Conservation (phyloP, 2,797 vertebrate species). For the Aeoliscus strigatus region DNA sequence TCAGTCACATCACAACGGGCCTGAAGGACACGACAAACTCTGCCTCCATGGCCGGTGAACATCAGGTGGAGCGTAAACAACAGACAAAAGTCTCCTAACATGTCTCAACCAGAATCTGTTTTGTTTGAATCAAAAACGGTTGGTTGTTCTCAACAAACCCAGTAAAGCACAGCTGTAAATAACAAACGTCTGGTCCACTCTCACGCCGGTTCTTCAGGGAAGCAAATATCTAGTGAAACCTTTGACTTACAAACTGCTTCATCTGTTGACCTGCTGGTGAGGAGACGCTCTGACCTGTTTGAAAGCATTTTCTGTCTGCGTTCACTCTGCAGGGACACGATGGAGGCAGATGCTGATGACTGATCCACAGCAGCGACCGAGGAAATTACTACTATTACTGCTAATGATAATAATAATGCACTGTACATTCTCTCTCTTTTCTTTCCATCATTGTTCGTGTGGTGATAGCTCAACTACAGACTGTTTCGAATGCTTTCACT, state of each 20-base stretch:
- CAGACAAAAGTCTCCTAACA: conserved; percentile 9
- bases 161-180: conserved; percentile 54
- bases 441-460: conserved; percentile 32
- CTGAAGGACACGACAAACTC: conserved; percentile 13
- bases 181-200: conserved; percentile 24
- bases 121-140: conserved; percentile 9
- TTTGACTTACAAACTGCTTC: too few species aligned
- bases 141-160: conserved; percentile 17
- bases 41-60: conserved; percentile 4
- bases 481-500: conserved; percentile 2
- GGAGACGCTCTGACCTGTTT: conserved; percentile 14
- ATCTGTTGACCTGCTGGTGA: conserved; percentile 12
- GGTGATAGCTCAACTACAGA: conserved; percentile 26
- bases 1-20: conserved; percentile 5
- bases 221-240: too few species aligned
- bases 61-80: conserved; percentile 17
- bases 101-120: conserved; percentile 15
- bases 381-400: conserved; percentile 39
- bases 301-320: conserved; percentile 15
- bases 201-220: conserved; percentile 13
- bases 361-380: conserved; percentile 46
- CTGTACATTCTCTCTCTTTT: conserved; percentile 19
- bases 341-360: conserved; percentile 15
- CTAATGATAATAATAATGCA: conserved; percentile 42
- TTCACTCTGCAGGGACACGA: conserved; percentile 24